These are phyloP conservation scores for Notoglanidium macrostoma DNA, from an alignment of 2,797 vertebrate species.

Conservation along the genomic window DNA sequence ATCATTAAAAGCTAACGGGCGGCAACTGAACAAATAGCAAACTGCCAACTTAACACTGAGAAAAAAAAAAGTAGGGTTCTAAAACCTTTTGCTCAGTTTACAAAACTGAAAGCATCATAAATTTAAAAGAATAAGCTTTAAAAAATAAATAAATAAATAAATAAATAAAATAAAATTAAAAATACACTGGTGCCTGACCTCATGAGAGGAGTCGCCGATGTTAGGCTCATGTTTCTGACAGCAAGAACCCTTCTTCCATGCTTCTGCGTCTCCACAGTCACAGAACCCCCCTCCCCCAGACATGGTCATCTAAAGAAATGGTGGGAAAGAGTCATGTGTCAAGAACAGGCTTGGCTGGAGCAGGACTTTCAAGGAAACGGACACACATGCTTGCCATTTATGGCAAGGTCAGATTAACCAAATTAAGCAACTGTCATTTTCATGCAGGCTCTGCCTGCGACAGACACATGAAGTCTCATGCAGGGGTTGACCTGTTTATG, in stretches of 20 bases:
- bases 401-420: background rate
- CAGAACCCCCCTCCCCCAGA: slow-evolving; percentile 97
- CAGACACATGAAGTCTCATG: background rate
- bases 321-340: slow-evolving; percentile 13
- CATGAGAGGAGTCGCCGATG: slow-evolving; percentile 78
- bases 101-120: background rate
- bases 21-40: slow-evolving; percentile 1
- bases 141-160: no score
- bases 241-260: slow-evolving; percentile 94
- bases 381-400: background rate
- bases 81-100: background rate
- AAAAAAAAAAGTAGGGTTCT: background rate
- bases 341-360: background rate
- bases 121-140: no score
- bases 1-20: background rate
- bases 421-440: background rate
- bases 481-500: background rate
- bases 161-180: background rate
- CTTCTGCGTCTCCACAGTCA: slow-evolving; percentile 96
- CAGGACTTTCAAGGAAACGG: slow-evolving; percentile 3
- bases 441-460: background rate
- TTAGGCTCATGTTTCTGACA: slow-evolving; percentile 88
- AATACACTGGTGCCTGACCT: slow-evolving; percentile 73
- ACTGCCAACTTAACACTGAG: background rate
- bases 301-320: slow-evolving; percentile 87